Percentiles rank a stretch among this genome's conserved stretches.
These are phyloP conservation scores for Hycleus phaleratus DNA, from an alignment of 1,140 invertebrate species.

Conservation along the genomic window DNA sequence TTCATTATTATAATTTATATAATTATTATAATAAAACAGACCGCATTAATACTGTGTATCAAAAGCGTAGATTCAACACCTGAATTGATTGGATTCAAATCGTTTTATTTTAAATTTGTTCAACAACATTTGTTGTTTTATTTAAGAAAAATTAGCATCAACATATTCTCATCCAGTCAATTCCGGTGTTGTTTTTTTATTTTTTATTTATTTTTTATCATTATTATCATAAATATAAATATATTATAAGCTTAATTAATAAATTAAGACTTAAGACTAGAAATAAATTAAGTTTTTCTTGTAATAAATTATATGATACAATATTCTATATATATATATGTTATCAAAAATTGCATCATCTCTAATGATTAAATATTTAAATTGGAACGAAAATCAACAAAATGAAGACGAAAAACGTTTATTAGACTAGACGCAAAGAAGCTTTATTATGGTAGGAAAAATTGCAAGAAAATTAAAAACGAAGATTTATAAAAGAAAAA, in stretches of 20 bases:
- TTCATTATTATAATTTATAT: neutral
- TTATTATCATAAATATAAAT: too few species aligned
- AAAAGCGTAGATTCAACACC: constrained; percentile 16
- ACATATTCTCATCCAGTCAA: too few species aligned
- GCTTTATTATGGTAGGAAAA: too few species aligned
- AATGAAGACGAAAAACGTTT: too few species aligned
- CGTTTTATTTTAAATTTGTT: too few species aligned
- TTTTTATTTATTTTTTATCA: too few species aligned
- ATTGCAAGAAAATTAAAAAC: too few species aligned
- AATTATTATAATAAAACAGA: constrained; percentile 8
- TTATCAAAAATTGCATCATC: constrained; percentile 9
- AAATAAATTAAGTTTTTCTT: constrained; percentile 9
- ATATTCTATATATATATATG: constrained; percentile 6
- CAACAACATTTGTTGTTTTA: too few species aligned
- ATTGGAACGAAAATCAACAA: neutral
- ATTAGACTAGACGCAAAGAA: constrained; percentile 1
- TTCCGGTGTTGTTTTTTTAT: too few species aligned
- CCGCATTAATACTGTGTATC: constrained; percentile 31
- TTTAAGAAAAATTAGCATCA: too few species aligned
- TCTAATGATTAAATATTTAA: neutral
- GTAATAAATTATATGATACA: constrained; percentile 7
- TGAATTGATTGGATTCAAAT: too few species aligned
- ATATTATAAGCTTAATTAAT: constrained; percentile 8
- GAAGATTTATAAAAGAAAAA: constrained; percentile 6
- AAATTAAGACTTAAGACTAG: constrained; percentile 11